Percentiles rank a stretch among this genome's conserved stretches.
These are phyloP conservation scores for Aphidoletes aphidimyza DNA, from an alignment of 2,888 invertebrate genomes.

Conservation along the genomic window DNA sequence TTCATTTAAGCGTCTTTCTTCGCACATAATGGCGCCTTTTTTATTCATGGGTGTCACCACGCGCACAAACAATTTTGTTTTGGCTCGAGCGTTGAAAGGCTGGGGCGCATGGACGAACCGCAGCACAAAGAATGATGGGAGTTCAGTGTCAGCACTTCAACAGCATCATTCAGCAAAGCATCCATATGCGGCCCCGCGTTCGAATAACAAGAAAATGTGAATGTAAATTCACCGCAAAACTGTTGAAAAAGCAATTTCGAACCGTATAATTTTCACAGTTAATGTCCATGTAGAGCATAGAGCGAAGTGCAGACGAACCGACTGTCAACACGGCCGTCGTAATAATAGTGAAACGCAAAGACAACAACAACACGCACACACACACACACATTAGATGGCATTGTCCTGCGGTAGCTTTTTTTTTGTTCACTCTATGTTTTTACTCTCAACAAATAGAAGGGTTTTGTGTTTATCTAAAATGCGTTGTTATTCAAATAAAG, in stretches of 20 bases:
- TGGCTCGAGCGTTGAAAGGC: background rate
- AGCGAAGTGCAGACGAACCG: background rate
- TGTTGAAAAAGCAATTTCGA: conserved; percentile 30
- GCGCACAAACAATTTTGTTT: background rate
- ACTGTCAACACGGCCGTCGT: background rate
- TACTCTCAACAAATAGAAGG: background rate
- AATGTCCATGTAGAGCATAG: background rate
- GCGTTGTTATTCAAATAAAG: conserved; percentile 22
- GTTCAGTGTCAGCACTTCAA: background rate
- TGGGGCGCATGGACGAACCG: background rate
- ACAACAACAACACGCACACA: background rate
- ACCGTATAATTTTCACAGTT: background rate
- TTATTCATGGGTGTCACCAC: conserved; percentile 24
- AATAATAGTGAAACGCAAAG: conserved; percentile 4
- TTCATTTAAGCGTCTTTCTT: conserved; percentile 48
- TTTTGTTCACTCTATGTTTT: background rate
- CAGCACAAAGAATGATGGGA: background rate
- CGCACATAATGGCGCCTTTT: background rate
- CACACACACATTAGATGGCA: background rate
- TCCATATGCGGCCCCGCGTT: background rate
- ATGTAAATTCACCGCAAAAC: conserved; percentile 33
- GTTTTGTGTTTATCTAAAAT: conserved; percentile 4
- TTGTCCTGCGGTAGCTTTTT: background rate
- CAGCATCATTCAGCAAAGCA: background rate
- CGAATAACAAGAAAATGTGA: background rate